Evolutionary conservation across 1,140 invertebrate species (phyloP), one percentile per base, ranked within the genome.

Genomic region (Episyrphus balteatus): DNA sequence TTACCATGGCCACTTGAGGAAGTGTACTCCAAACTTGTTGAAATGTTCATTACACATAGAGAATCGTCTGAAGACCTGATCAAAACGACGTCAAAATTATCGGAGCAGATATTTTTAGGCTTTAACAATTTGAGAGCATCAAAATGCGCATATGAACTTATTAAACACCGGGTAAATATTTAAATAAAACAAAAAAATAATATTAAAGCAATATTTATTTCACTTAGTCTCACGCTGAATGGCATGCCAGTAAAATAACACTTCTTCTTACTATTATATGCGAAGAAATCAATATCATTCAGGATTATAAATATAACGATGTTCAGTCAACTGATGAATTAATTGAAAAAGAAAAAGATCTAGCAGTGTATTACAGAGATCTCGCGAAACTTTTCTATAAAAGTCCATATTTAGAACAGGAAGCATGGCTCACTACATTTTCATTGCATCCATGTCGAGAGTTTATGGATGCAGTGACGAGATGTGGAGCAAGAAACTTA

Each of bases 271-370:
- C 65, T 36, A 62, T 66, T 11, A 65, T 66, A 55, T 54, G 57
- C 0, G 51, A 62, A 26, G 58, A 62, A 19, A 19, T 62, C 10
- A 66, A 66, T 48, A 57, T 52, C 26, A 66, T 66, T 2, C 60
- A 66, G 48, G 59, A 58, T n/a, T 66, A 62, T 62, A 55, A 58
- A 11, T 66, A 66, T 51, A 62, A 66, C 55, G 62, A 62, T 12
- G 62, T 62, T 1, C 39, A 65, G 1, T 65, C 60, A 9, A 59
- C 58, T 2, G 46, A 59, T 3, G 65, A 65, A 31, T 62, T 66
- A 58, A 42, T 66, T 1, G 60, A 59, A 38, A 26, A 65, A 9
- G 62, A 66, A 43, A 46, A 58, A 9, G 56, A 60, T 15, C 50
- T 66, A 7, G 58, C 62, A 0, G 21, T 47, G 5, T 57, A 56